These are phyloP conservation scores for Stichopus chloronotus DNA, from an alignment of 35 echinoderm and acorn worm species.

Conservation along the genomic window DNA sequence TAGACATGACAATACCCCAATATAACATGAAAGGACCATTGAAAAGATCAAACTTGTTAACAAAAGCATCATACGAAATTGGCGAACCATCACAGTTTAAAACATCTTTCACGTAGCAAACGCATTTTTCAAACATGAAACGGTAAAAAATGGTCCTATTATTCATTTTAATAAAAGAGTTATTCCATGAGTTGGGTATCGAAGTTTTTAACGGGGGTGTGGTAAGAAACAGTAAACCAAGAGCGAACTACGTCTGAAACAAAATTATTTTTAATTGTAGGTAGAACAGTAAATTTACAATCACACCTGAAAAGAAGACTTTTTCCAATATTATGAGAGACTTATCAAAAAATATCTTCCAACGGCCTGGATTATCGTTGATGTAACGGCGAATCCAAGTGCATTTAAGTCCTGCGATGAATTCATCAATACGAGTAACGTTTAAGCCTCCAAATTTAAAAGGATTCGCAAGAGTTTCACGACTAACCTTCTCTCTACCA, in stretches of 20 bases:
- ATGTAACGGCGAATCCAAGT: constrained; percentile 10
- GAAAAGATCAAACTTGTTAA: not conserved
- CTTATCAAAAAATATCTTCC: constrained; percentile 23
- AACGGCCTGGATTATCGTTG: not conserved
- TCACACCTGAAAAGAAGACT: not conserved
- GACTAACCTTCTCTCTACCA: not conserved
- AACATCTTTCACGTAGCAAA: not conserved
- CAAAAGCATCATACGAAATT: not conserved
- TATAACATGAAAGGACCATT: too few species aligned
- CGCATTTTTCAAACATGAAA: not conserved
- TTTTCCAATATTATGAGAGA: not conserved
- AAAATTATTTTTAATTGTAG: not conserved
- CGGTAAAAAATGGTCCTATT: not conserved
- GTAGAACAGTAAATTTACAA: not conserved
- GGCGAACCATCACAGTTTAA: not conserved
- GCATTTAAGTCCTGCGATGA: not conserved
- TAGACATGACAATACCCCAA: too few species aligned
- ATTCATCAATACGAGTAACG: not conserved
- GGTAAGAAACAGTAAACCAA: not conserved
- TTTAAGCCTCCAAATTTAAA: not conserved
- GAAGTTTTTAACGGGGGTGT: not conserved
- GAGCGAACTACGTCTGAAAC: not conserved
- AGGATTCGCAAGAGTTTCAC: not conserved
- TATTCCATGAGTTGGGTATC: not conserved
- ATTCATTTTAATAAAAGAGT: not conserved